phyloP scores from a whole-genome alignment of 2,888 invertebrate species.

The Caenorhabditis macrosperma region DNA sequence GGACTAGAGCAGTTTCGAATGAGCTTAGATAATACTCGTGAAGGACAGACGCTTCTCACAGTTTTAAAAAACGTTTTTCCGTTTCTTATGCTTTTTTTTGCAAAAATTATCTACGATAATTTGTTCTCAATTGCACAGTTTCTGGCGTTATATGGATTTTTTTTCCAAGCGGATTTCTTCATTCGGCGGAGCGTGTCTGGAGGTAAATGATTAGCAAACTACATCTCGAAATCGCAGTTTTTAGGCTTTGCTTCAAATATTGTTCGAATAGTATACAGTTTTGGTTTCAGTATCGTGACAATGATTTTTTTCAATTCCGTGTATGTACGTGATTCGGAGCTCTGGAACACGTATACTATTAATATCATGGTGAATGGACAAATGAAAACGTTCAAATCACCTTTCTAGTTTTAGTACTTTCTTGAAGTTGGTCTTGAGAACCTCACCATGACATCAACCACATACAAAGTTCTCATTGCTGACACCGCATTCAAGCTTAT shows the following conservation, averaged over 20 bases:
- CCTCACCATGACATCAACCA: constrained; percentile 21
- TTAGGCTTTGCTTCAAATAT: neutral
- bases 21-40: constrained; percentile 22
- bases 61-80: constrained; percentile 29
- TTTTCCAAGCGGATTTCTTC: constrained; percentile 23
- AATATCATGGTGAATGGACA: too few relatives aligned
- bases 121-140: constrained; percentile 14
- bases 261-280: too few relatives aligned
- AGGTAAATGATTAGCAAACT: constrained; percentile 18
- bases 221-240: too few relatives aligned
- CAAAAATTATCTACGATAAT: constrained; percentile 37
- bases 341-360: too few relatives aligned
- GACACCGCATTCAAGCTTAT: constrained; percentile 49
- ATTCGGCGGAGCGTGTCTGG: constrained; percentile 21
- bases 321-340: too few relatives aligned
- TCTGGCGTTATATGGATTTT: neutral
- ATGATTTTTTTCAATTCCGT: too few relatives aligned
- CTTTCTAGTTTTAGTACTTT: constrained; percentile 39
- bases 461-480: constrained; percentile 29
- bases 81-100: constrained; percentile 23
- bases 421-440: constrained; percentile 18
- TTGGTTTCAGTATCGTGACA: too few relatives aligned
- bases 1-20: constrained; percentile 33
- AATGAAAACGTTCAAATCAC: too few relatives aligned
- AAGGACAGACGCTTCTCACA: constrained; percentile 39